A percentile compares a stretch with the other conserved stretches of the same genome.
Conservation (phyloP, 2,113 vertebrate genomes). For the Thomomys bottae region DNA sequence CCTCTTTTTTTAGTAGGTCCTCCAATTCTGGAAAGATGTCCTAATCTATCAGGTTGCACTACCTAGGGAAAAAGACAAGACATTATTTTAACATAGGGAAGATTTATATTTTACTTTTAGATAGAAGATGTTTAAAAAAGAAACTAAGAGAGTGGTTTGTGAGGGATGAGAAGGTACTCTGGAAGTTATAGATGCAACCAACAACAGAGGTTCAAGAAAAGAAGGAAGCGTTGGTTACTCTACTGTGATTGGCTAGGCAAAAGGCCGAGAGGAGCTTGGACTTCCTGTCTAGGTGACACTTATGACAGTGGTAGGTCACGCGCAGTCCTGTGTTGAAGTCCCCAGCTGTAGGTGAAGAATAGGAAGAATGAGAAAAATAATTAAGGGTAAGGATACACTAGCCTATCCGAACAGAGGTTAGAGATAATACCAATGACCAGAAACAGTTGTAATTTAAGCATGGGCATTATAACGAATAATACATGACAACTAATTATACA, state of each 20-base stretch:
- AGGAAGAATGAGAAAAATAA: slow-evolving; percentile 28
- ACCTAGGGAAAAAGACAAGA: not conserved
- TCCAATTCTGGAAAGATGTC: not conserved
- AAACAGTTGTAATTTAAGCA: not conserved
- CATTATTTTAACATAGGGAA: not conserved
- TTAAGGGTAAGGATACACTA: not conserved
- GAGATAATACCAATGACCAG: not conserved
- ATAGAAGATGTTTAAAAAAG: not conserved
- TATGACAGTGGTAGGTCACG: not conserved
- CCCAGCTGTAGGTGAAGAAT: not conserved
- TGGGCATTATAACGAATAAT: not conserved
- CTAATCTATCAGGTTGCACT: not conserved
- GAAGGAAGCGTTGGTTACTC: not conserved
- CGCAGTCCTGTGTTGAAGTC: not conserved
- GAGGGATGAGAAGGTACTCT: not conserved
- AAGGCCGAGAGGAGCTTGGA: not conserved
- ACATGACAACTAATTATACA: too few relatives aligned
- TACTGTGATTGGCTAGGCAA: not conserved
- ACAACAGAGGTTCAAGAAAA: not conserved
- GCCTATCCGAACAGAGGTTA: not conserved
- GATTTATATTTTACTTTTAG: slow-evolving; percentile 14
- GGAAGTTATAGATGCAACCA: not conserved
- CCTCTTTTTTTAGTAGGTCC: not conserved
- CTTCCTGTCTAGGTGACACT: not conserved
- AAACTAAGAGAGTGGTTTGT: not conserved